Percentiles rank a stretch among this genome's conserved stretches.
These are phyloP conservation scores for Pardosa pseudoannulata DNA, from an alignment of 2,888 invertebrate genomes.

Conservation along the genomic window DNA sequence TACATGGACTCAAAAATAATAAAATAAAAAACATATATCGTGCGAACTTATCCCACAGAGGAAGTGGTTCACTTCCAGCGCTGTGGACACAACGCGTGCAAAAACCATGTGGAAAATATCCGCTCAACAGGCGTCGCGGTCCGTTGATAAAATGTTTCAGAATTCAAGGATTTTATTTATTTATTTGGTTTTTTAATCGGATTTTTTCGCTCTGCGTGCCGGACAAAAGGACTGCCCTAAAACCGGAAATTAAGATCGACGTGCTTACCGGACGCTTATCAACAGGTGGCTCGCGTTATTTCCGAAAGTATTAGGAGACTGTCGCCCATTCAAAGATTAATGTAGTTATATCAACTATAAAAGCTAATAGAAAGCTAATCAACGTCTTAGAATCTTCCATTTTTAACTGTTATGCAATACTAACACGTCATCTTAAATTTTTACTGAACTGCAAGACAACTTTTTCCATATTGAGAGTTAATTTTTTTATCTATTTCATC, in stretches of 20 bases:
- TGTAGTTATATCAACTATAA: too few species aligned
- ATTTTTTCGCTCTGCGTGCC: slow-evolving; percentile 26
- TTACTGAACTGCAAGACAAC: too few species aligned
- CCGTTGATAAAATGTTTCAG: slow-evolving; percentile 57
- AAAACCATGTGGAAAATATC: slow-evolving; percentile 47
- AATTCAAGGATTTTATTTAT: slow-evolving; percentile 59
- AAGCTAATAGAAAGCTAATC: too few species aligned
- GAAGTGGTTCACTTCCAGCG: slow-evolving; percentile 46
- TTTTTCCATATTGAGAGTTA: too few species aligned
- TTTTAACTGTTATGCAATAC: too few species aligned
- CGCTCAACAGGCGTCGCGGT: slow-evolving; percentile 61
- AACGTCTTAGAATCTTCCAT: too few species aligned
- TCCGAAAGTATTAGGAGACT: not conserved
- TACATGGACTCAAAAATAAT: slow-evolving; percentile 28
- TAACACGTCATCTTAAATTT: too few species aligned
- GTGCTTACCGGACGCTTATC: slow-evolving; percentile 16
- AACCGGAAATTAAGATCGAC: slow-evolving; percentile 42
- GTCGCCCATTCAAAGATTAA: not conserved
- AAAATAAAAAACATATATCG: too few species aligned
- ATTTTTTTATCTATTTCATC: too few species aligned
- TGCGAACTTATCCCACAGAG: slow-evolving; percentile 58
- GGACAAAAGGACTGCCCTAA: slow-evolving; percentile 42
- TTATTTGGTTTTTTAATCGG: slow-evolving; percentile 30
- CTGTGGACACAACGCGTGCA: slow-evolving; percentile 41
- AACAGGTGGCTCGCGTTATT: slow-evolving; percentile 18